Conservation (phyloP, 2,888 invertebrate species). For the Lordiphosa fenestrarum region DNA sequence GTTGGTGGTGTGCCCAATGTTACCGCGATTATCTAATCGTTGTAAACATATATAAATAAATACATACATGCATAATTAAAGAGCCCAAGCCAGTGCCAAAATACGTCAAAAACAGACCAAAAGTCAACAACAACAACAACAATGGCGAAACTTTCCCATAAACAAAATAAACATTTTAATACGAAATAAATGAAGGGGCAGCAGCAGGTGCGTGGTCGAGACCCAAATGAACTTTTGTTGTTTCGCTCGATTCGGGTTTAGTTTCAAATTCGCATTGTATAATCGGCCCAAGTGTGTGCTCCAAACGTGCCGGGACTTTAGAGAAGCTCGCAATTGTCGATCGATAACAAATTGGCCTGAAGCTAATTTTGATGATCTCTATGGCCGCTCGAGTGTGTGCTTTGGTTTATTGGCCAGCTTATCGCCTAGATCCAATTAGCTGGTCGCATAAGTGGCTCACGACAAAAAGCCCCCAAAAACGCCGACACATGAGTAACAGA, state of each 20-base stretch:
- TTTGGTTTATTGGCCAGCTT: slow-evolving; percentile 17
- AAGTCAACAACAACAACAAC: slow-evolving; percentile 37
- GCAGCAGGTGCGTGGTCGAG: slow-evolving; percentile 55
- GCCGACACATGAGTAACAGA: not conserved
- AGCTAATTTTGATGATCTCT: slow-evolving; percentile 16
- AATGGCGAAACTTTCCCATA: slow-evolving; percentile 45
- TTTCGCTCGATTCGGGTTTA: slow-evolving; percentile 4
- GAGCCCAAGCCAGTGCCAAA: slow-evolving; percentile 39
- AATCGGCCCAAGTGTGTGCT: slow-evolving; percentile 46
- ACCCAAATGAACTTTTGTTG: slow-evolving; percentile 38
- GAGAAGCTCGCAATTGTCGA: slow-evolving; percentile 2
- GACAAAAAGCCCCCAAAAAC: slow-evolving; percentile 4
- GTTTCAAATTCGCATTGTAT: slow-evolving; percentile 54
- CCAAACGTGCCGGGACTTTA: slow-evolving; percentile 44
- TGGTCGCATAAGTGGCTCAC: slow-evolving; percentile 7
- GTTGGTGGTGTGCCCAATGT: slow-evolving; percentile 24
- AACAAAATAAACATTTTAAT: slow-evolving; percentile 20
- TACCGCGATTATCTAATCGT: slow-evolving; percentile 65
- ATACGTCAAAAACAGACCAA: slow-evolving; percentile 22
- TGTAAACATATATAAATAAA: slow-evolving; percentile 38
- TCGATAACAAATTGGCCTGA: slow-evolving; percentile 7
- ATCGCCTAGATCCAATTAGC: slow-evolving; percentile 35
- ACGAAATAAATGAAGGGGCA: slow-evolving; percentile 25
- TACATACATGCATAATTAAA: slow-evolving; percentile 40
- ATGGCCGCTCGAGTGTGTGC: slow-evolving; percentile 1